Evolutionary conservation across 2,888 invertebrate genomes (phyloP).

Genomic region (Cephus spinipes): DNA sequence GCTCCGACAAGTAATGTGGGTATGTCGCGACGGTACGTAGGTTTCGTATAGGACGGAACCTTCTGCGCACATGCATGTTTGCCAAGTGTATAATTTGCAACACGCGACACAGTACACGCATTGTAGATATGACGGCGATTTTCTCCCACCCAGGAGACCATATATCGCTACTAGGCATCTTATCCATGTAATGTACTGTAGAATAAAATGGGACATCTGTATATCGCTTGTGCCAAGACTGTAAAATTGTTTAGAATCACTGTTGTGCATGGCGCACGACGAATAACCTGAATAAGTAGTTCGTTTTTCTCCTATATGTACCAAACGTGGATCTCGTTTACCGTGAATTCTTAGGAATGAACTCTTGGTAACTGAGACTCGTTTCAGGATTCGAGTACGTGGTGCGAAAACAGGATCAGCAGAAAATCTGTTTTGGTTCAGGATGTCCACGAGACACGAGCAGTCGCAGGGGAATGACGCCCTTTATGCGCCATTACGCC

Average conservation of each 20-base stretch:
- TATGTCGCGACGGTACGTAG: constrained; percentile 43
- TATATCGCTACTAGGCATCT: background rate
- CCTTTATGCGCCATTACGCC: constrained; percentile 51
- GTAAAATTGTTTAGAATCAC: background rate
- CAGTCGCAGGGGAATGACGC: constrained; percentile 43
- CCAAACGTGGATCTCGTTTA: background rate
- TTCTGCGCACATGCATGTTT: constrained; percentile 16
- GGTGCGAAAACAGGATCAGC: constrained; percentile 44
- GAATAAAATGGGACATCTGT: background rate
- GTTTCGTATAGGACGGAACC: constrained; percentile 22
- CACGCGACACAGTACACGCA: constrained; percentile 24
- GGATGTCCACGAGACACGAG: constrained; percentile 47
- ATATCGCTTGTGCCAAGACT: background rate
- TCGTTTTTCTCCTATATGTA: background rate
- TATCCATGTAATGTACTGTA: background rate
- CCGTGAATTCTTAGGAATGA: background rate
- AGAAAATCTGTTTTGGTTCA: constrained; percentile 58
- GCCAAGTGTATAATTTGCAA: constrained; percentile 23
- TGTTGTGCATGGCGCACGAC: background rate
- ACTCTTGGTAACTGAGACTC: background rate
- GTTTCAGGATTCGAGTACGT: constrained; percentile 51
- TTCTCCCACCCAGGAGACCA: background rate
- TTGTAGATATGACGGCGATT: background rate
- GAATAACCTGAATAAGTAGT: background rate
- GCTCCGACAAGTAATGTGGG: constrained; percentile 32